These are phyloP conservation scores for Coenonympha glycerion DNA, from an alignment of 2,888 invertebrate species.

Conservation along the genomic window DNA sequence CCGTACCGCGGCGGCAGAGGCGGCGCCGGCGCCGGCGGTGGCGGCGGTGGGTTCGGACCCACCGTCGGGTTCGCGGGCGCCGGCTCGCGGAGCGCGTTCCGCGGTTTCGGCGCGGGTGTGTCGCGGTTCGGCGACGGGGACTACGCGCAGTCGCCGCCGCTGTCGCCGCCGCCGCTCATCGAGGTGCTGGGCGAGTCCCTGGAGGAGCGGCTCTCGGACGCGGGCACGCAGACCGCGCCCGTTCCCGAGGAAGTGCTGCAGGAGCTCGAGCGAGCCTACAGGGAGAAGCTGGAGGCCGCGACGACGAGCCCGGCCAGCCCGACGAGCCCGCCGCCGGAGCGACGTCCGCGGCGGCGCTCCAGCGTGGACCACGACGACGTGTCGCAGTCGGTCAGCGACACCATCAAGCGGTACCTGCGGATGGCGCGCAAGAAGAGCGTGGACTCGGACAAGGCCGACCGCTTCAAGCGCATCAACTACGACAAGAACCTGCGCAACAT, in stretches of 20 bases:
- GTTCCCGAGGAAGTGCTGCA: constrained; percentile 74
- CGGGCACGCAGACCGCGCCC: constrained; percentile 78
- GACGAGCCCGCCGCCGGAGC: constrained; percentile 56
- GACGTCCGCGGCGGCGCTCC: constrained; percentile 78
- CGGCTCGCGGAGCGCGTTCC: constrained; percentile 51
- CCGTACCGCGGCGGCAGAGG: constrained; percentile 63
- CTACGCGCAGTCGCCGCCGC: constrained; percentile 55
- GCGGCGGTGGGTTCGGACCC: constrained; percentile 45
- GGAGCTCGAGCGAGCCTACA: constrained; percentile 66
- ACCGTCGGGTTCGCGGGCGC: constrained; percentile 53
- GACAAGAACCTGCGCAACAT: constrained; percentile 89
- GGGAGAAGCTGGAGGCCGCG: constrained; percentile 58
- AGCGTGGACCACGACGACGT: constrained; percentile 90
- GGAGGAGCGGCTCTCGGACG: constrained; percentile 70
- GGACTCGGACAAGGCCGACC: constrained; percentile 85
- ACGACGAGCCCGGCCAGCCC: constrained; percentile 63
- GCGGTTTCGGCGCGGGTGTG: constrained; percentile 43
- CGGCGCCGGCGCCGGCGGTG: constrained; percentile 46
- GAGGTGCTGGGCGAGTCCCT: constrained; percentile 79
- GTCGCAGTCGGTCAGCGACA: constrained; percentile 90
- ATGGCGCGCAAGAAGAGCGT: constrained; percentile 93
- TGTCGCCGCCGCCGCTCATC: constrained; percentile 80
- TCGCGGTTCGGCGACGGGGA: constrained; percentile 46
- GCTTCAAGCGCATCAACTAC: constrained; percentile 91
- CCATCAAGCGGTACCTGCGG: constrained; percentile 87